These are phyloP conservation scores for Sciurus carolinensis DNA, from an alignment of 2,797 vertebrate species.

Conservation along the genomic window DNA sequence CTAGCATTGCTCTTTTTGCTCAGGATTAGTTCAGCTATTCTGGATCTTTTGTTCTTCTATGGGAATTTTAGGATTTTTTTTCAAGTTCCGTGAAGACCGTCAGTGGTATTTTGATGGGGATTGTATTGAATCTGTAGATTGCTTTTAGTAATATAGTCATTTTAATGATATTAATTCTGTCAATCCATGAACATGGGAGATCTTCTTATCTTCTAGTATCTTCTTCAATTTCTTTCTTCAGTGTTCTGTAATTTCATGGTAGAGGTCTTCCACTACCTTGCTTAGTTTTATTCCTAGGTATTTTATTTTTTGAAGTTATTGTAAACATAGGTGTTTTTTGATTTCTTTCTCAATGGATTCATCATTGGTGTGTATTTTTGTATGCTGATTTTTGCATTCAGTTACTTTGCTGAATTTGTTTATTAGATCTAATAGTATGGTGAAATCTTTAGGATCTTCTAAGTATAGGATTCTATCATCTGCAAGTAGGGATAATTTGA, in stretches of 20 bases:
- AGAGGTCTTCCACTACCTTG: background rate
- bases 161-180: background rate
- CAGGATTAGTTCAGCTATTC: background rate
- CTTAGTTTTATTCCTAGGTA: background rate
- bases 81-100: background rate
- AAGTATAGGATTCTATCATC: too few relatives aligned
- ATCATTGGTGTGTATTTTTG: background rate
- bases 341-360: background rate
- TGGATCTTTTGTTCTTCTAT: background rate
- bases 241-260: background rate
- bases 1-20: background rate
- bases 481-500: too few relatives aligned
- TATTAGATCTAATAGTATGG: too few relatives aligned
- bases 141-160: background rate
- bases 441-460: too few relatives aligned
- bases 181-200: too few relatives aligned
- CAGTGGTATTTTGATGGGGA: background rate
- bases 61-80: background rate
- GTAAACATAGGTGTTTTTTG: background rate
- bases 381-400: too few relatives aligned
- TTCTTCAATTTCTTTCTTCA: too few relatives aligned
- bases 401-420: too few relatives aligned
- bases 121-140: background rate
- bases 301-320: background rate
- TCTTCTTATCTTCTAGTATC: too few relatives aligned